Percentiles rank a stretch among this genome's conserved stretches.
phyloP scores from a whole-genome alignment of 2,797 vertebrate species.

The Lates japonicus region DNA sequence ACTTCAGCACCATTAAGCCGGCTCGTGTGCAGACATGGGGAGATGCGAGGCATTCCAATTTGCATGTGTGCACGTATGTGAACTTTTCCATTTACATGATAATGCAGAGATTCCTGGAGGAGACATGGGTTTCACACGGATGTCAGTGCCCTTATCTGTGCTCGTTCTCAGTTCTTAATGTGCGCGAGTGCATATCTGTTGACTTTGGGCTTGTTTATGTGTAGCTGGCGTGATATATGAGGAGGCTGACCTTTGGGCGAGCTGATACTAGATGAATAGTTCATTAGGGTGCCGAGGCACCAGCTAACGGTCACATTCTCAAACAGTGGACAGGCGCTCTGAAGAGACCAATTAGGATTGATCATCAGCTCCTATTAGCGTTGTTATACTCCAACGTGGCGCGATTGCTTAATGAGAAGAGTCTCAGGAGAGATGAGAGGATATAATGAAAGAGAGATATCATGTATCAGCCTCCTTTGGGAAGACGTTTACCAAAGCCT shows the following conservation, averaged over 20 bases:
- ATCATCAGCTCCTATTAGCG: conserved; percentile 83
- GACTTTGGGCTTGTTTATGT: conserved; percentile 15
- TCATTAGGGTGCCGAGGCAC: conserved; percentile 74
- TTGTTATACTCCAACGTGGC: conserved; percentile 67
- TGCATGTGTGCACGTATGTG: not conserved
- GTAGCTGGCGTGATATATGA: conserved; percentile 21
- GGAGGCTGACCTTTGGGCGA: conserved; percentile 78
- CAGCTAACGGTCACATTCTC: conserved; percentile 73
- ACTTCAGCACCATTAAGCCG: conserved; percentile 43
- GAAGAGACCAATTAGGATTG: conserved; percentile 88
- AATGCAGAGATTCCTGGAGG: conserved; percentile 7
- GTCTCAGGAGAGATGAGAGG: conserved; percentile 53
- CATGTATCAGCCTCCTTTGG: conserved; percentile 35
- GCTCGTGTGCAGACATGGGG: not conserved
- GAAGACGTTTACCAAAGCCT: conserved; percentile 42
- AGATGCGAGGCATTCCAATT: conserved; percentile 21
- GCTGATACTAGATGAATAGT: conserved; percentile 77
- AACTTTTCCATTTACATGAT: conserved; percentile 12
- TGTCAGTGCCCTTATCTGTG: not conserved
- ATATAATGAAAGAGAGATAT: conserved; percentile 57
- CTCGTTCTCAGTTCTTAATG: conserved; percentile 8
- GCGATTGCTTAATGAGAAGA: conserved; percentile 71
- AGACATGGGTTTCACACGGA: conserved; percentile 7
- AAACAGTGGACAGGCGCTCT: conserved; percentile 69
- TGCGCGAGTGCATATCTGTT: conserved; percentile 3